Percentiles rank a stretch among this genome's conserved stretches.
Evolutionary conservation across 2,888 invertebrate species (phyloP).

Genomic region (Eupithecia exiguata): DNA sequence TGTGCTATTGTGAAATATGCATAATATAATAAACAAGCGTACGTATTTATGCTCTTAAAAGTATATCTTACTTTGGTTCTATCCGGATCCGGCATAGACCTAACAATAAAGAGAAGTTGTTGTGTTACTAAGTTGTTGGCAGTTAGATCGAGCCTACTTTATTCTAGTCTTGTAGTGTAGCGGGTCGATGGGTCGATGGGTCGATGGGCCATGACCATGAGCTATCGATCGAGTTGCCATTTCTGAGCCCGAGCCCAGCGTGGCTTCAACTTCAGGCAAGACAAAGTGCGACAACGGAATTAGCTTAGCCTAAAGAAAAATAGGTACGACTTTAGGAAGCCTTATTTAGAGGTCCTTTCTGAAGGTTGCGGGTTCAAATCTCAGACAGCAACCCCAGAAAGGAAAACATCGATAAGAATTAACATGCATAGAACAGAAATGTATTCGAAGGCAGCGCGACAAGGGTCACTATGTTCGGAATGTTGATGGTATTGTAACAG

Average conservation of each 20-base stretch:
- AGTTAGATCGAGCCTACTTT: neutral
- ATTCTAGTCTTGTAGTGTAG: neutral
- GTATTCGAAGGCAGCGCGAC: neutral
- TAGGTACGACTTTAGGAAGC: neutral
- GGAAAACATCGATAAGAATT: neutral
- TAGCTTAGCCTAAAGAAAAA: neutral
- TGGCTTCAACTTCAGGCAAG: neutral
- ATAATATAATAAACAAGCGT: neutral
- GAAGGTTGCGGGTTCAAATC: neutral
- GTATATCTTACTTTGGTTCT: conserved; percentile 32
- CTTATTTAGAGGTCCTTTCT: neutral
- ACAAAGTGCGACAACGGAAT: neutral
- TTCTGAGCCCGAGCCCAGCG: conserved; percentile 23
- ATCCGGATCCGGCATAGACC: conserved; percentile 37
- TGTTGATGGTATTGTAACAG: neutral
- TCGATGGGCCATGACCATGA: conserved; percentile 31
- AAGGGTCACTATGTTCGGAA: neutral
- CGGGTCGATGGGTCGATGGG: conserved; percentile 30
- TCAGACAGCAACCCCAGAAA: neutral
- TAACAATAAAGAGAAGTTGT: conserved; percentile 22
- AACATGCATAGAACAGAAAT: neutral
- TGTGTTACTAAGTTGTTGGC: neutral
- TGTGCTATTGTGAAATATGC: neutral
- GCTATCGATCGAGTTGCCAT: conserved; percentile 27
- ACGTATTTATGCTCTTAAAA: neutral